Evolutionary conservation across 2,797 vertebrate species (phyloP), one percentile per base, ranked within the genome.

Genomic region (Gymnodraco acuticeps): DNA sequence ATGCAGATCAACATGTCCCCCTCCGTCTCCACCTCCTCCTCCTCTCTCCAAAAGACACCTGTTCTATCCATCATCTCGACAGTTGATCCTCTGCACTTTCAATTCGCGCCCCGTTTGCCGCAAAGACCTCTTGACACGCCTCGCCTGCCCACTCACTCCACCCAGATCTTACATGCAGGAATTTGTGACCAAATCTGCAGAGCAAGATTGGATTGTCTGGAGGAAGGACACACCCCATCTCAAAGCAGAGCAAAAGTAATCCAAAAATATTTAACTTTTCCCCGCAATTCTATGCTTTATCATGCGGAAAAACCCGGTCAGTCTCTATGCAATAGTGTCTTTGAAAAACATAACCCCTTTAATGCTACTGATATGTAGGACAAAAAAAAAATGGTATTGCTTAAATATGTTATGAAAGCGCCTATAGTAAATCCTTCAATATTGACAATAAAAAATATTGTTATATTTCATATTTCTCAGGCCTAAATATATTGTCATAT

Each of bases 31-130:
- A 71, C 80, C 60, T 75, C 77, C 54, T 75, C 77, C 54, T 64
- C 70, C 8, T 70, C 70, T 68, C 74, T 64, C 50, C 63, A 75
- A 16, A 15, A 59, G 52, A 61, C 79, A 78, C 84, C 82, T 84
- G 84, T 78, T 91, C 90, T 78, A 93, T 93, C 87, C 85, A 90
- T 93, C 90, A 91, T 87, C 73, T 41, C 75, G 91, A 90, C 90
- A 90, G 87, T 89, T 81, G 80, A 52, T 88, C 77, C 82, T 83
- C 70, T 68, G 68, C 84, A 73, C 64, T 62, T 80, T 81, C 82
- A 81, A 75, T 77, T 78, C 71, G 62, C 62, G 73, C 56, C 68
- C 64, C 46, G 41, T 60, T 20, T 60, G 66, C 77, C 14, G 64
- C 58, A 0, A 33, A 73, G 77, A 92, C 87, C 87, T 85, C 52